phyloP scores from a whole-genome alignment of 2,797 vertebrate species.

The Galago senegalensis region DNA sequence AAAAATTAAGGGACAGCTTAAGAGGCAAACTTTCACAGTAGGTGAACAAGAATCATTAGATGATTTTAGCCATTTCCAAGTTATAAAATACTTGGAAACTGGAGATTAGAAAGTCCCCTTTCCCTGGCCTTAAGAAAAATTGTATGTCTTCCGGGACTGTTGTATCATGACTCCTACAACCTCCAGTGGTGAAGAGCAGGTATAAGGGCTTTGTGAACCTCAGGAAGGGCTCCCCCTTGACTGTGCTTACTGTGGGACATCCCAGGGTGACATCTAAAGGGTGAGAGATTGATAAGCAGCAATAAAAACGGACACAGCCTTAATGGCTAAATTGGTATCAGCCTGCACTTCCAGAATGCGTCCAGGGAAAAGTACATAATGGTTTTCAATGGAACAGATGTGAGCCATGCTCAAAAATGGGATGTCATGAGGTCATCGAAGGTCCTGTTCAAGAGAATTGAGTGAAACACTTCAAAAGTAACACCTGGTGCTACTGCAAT shows the following conservation, averaged over 20 bases:
- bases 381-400: neutral
- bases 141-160: neutral
- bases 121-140: neutral
- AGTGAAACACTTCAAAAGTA: neutral
- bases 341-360: neutral
- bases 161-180: neutral
- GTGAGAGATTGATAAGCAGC: neutral
- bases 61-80: neutral
- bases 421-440: neutral
- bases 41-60: neutral
- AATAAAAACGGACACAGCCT: neutral
- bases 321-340: neutral
- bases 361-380: neutral
- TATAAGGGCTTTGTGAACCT: neutral
- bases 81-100: neutral
- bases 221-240: neutral
- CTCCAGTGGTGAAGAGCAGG: neutral
- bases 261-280: neutral
- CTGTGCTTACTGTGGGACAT: neutral
- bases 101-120: neutral
- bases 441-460: neutral
- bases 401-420: neutral
- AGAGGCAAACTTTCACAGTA: constrained; percentile 13
- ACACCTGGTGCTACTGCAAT: neutral
- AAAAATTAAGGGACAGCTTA: constrained; percentile 24